phyloP scores from a whole-genome alignment of 2,888 invertebrate species.

The Xestia sexstrigata region DNA sequence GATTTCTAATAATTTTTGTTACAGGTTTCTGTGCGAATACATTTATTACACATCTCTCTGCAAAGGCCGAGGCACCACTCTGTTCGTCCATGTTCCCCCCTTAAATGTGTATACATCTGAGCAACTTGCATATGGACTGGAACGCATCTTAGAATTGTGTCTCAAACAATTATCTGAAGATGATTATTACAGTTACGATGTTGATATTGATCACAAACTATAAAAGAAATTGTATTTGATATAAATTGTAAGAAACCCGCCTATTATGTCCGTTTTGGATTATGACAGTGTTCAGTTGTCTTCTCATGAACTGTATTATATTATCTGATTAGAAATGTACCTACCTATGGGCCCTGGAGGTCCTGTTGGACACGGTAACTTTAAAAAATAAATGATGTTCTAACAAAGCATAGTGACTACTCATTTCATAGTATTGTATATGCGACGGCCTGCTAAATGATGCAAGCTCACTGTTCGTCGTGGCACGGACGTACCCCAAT shows the following conservation, averaged over 20 bases:
- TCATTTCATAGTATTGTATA: neutral
- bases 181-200: neutral
- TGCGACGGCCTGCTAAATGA: neutral
- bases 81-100: conserved; percentile 27
- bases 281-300: neutral
- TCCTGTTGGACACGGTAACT: neutral
- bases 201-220: neutral
- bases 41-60: conserved; percentile 20
- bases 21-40: conserved; percentile 19
- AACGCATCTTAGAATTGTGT: conserved; percentile 28
- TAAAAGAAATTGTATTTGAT: neutral
- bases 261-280: neutral
- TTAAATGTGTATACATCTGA: neutral
- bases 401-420: neutral
- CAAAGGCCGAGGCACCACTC: neutral
- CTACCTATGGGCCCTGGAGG: neutral
- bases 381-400: neutral
- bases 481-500: neutral
- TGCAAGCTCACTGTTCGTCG: neutral
- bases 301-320: neutral
- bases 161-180: neutral
- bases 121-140: conserved; percentile 20
- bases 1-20: neutral
- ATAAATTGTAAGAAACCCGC: neutral
- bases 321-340: neutral